A percentile compares a stretch with the other conserved stretches of the same genome.
phyloP scores from a whole-genome alignment of 2,888 invertebrate species.

The Timema cristinae region DNA sequence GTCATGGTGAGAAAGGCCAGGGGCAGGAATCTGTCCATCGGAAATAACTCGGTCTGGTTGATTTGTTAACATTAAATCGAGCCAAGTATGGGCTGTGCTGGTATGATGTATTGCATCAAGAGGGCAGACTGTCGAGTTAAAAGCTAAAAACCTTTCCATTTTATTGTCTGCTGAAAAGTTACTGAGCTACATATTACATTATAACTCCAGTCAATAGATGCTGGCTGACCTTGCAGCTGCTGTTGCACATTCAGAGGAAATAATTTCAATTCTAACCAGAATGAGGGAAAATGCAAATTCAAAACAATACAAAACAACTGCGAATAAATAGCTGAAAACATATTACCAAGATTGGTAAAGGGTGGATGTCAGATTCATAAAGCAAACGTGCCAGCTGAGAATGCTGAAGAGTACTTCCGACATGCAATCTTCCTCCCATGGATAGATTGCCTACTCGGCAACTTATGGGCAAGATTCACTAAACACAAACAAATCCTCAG shows the following conservation, averaged over 20 bases:
- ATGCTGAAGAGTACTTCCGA: conserved; percentile 1
- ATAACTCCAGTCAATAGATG: not conserved
- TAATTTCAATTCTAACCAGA: conserved; percentile 1
- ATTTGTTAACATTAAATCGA: too few species aligned
- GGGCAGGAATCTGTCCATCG: too few species aligned
- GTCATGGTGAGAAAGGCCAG: too few species aligned
- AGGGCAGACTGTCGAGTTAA: too few species aligned
- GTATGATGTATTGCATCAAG: too few species aligned
- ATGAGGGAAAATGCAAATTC: not conserved
- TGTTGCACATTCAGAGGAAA: not conserved
- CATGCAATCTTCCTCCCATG: not conserved
- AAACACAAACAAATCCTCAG: not conserved
- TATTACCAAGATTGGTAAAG: not conserved
- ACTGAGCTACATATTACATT: not conserved
- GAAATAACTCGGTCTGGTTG: too few species aligned
- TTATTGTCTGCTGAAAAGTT: conserved; percentile 1
- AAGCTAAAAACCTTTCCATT: not conserved
- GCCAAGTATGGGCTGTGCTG: too few species aligned
- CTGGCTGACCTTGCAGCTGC: conserved; percentile 7
- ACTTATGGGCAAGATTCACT: not conserved
- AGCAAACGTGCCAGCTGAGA: not conserved
- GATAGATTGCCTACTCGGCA: not conserved
- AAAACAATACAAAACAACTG: not conserved
- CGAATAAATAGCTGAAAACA: not conserved
- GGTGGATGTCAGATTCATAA: not conserved